phyloP scores from a whole-genome alignment of 2,113 vertebrate species.

The Argyrosomus japonicus region DNA sequence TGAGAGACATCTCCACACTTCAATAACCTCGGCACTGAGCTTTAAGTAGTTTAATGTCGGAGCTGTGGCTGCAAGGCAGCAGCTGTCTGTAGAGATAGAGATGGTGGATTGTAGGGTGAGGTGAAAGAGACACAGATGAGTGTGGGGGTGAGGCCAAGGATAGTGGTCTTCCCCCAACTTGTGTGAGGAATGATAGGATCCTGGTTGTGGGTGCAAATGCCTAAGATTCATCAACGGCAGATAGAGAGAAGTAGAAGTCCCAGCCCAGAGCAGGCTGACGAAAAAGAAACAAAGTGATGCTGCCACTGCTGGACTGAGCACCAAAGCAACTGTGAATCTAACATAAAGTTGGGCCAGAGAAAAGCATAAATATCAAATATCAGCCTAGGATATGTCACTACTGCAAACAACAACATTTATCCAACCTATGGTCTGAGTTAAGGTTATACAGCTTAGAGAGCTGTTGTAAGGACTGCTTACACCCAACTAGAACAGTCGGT shows the following conservation, averaged over 20 bases:
- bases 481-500: neutral
- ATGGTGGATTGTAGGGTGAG: slow-evolving; percentile 22
- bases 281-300: neutral
- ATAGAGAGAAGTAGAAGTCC: neutral
- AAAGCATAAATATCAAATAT: neutral
- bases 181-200: slow-evolving; percentile 27
- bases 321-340: slow-evolving; percentile 10
- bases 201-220: slow-evolving; percentile 31
- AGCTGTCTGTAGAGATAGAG: slow-evolving; percentile 51
- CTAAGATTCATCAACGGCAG: slow-evolving; percentile 22
- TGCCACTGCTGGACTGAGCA: slow-evolving; percentile 12
- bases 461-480: neutral
- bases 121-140: slow-evolving; percentile 31
- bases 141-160: slow-evolving; percentile 1
- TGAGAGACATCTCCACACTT: slow-evolving; percentile 77
- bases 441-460: neutral
- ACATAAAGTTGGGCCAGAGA: neutral
- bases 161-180: slow-evolving; percentile 16
- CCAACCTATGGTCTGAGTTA: neutral
- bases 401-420: too few species aligned
- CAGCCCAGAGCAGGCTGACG: neutral
- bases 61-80: slow-evolving; percentile 58
- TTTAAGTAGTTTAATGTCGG: slow-evolving; percentile 55
- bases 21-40: slow-evolving; percentile 63
- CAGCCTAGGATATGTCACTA: neutral